A percentile compares a stretch with the other conserved stretches of the same genome.
These are phyloP conservation scores for Porites australiensis DNA, from an alignment of 64 coral and sea anemone species.

Conservation along the genomic window DNA sequence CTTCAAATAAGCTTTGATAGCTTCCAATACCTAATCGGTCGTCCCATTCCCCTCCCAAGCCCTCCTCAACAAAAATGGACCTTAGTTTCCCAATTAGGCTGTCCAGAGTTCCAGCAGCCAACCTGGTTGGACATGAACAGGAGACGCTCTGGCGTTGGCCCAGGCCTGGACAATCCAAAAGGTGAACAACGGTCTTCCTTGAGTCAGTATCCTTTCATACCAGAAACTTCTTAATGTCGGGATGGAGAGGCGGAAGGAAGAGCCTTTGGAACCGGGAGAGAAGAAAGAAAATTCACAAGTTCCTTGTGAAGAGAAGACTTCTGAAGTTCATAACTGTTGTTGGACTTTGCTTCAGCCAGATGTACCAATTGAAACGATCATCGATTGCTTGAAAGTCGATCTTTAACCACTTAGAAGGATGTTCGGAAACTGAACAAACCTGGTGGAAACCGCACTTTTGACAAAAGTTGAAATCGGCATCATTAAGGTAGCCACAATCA, in stretches of 20 bases:
- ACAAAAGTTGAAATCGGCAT: constrained; percentile 17
- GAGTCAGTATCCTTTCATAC: constrained; percentile 35
- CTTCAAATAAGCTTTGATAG: neutral
- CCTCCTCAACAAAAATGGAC: neutral
- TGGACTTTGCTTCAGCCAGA: neutral
- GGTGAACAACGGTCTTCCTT: neutral
- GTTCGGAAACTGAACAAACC: neutral
- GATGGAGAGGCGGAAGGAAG: neutral
- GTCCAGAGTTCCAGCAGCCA: neutral
- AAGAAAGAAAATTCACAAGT: constrained; percentile 3
- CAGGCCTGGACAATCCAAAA: neutral
- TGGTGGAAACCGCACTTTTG: constrained; percentile 6
- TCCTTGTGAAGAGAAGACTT: constrained; percentile 18
- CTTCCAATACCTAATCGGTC: neutral
- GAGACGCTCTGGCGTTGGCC: neutral
- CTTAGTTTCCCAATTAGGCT: neutral
- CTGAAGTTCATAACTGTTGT: constrained; percentile 15
- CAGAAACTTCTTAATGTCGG: constrained; percentile 11
- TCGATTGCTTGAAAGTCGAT: neutral
- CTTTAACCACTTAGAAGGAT: neutral
- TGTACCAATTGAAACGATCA: neutral
- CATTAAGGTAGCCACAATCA: constrained; percentile 19
- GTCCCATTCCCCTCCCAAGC: neutral
- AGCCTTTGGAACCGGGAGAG: neutral
- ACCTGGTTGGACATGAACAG: neutral